Conservation (phyloP, 1,140 invertebrate genomes). For the Mactra quadrangularis region DNA sequence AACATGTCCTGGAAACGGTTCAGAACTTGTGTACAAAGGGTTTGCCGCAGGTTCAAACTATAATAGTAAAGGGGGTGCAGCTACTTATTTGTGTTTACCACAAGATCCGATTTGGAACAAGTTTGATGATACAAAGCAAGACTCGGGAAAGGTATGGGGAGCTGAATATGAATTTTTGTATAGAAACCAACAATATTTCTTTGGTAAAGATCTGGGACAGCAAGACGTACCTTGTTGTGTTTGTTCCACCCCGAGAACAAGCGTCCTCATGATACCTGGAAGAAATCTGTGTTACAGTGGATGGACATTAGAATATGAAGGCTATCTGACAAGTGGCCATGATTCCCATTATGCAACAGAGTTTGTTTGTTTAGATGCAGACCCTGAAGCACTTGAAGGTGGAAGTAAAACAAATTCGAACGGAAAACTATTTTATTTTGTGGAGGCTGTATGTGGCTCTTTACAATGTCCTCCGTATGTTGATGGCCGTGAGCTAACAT, state of each 20-base stretch:
- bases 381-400: slow-evolving; percentile 32
- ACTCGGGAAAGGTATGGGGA: neutral
- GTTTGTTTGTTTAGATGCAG: slow-evolving; percentile 63
- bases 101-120: slow-evolving; percentile 6
- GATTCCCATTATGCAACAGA: slow-evolving; percentile 8
- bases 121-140: neutral
- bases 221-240: slow-evolving; percentile 61
- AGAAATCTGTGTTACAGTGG: slow-evolving; percentile 40
- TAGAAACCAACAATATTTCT: neutral
- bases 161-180: slow-evolving; percentile 4
- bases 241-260: slow-evolving; percentile 42
- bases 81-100: slow-evolving; percentile 13
- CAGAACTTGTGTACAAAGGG: slow-evolving; percentile 10
- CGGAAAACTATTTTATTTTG: slow-evolving; percentile 62
- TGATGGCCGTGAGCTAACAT: slow-evolving; percentile 60
- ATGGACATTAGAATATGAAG: slow-evolving; percentile 63
- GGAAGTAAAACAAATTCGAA: slow-evolving; percentile 20
- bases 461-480: slow-evolving; percentile 66
- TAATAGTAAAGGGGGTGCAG: neutral
- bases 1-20: slow-evolving; percentile 7
- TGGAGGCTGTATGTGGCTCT: slow-evolving; percentile 47
- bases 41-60: slow-evolving; percentile 9
- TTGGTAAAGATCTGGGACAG: neutral
- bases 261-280: slow-evolving; percentile 61
- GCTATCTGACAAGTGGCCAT: slow-evolving; percentile 58